Conservation (phyloP, 2,888 invertebrate species). For the Colostygia pectinataria region DNA sequence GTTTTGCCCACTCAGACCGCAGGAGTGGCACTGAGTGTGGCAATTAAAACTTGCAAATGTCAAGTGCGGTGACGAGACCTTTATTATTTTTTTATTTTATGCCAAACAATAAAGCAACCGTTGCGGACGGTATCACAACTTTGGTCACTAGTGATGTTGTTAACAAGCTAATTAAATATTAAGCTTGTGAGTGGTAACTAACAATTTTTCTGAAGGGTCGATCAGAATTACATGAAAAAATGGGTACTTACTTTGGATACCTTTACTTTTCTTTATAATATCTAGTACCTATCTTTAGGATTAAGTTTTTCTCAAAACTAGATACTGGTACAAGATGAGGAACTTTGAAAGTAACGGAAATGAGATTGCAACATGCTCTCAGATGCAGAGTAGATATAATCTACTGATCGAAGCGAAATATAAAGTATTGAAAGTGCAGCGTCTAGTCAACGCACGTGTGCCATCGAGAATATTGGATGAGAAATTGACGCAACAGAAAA, state of each 20-base stretch:
- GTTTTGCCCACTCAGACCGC: constrained; percentile 65
- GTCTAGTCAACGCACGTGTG: constrained; percentile 28
- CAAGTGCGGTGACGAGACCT: constrained; percentile 63
- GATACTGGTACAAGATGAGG: neutral
- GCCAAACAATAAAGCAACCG: constrained; percentile 51
- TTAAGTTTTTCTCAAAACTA: neutral
- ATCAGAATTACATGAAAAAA: too few relatives aligned
- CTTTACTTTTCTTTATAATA: too few relatives aligned
- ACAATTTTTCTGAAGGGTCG: too few relatives aligned
- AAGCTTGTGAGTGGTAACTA: too few relatives aligned
- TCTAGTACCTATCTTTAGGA: neutral
- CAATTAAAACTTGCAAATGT: constrained; percentile 83
- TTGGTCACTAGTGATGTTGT: constrained; percentile 34
- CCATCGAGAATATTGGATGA: constrained; percentile 34
- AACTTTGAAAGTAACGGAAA: constrained; percentile 4
- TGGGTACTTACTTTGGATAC: too few relatives aligned
- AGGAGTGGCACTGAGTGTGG: constrained; percentile 67
- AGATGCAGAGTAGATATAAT: constrained; percentile 17
- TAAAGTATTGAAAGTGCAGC: constrained; percentile 24
- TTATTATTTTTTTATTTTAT: constrained; percentile 69
- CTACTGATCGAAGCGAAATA: constrained; percentile 19
- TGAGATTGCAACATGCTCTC: constrained; percentile 10
- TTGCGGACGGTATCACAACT: constrained; percentile 40
- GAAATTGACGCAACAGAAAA: constrained; percentile 32
- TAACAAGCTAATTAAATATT: constrained; percentile 32